A percentile compares a stretch with the other conserved stretches of the same genome.
These are phyloP conservation scores for Pollenia griseotomentosa DNA, from an alignment of 2,888 invertebrate species.

Conservation along the genomic window DNA sequence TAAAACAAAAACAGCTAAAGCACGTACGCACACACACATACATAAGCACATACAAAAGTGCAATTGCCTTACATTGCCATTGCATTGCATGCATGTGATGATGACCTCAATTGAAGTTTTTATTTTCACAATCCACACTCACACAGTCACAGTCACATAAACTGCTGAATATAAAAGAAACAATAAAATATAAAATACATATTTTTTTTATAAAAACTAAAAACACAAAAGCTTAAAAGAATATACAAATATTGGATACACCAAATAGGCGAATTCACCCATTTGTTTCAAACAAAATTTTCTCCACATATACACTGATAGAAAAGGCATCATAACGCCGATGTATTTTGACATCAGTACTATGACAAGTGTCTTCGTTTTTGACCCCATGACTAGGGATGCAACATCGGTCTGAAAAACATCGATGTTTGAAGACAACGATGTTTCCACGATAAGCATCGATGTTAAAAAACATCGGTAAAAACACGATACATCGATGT, in stretches of 20 bases:
- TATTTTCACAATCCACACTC: conserved; percentile 71
- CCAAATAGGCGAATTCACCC: background rate
- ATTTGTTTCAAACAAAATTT: too few relatives aligned
- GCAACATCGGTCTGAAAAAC: too few relatives aligned
- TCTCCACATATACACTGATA: too few relatives aligned
- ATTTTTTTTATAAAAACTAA: conserved; percentile 5
- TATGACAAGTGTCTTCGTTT: too few relatives aligned
- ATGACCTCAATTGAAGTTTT: conserved; percentile 75
- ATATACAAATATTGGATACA: background rate
- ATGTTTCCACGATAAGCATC: too few relatives aligned
- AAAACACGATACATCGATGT: too few relatives aligned
- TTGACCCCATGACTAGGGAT: too few relatives aligned
- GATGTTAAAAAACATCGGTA: too few relatives aligned
- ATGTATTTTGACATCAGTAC: too few relatives aligned
- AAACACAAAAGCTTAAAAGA: conserved; percentile 19
- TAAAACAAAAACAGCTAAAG: background rate
- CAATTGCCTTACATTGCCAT: conserved; percentile 70
- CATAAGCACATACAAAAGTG: conserved; percentile 38
- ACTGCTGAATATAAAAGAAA: conserved; percentile 51
- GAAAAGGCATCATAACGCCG: too few relatives aligned
- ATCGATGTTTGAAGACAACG: too few relatives aligned
- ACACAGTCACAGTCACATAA: conserved; percentile 36
- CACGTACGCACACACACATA: background rate
- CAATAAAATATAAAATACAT: conserved; percentile 25
- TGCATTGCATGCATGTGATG: conserved; percentile 62